Conservation (phyloP, 2,888 invertebrate genomes). For the Eristalis tenax region DNA sequence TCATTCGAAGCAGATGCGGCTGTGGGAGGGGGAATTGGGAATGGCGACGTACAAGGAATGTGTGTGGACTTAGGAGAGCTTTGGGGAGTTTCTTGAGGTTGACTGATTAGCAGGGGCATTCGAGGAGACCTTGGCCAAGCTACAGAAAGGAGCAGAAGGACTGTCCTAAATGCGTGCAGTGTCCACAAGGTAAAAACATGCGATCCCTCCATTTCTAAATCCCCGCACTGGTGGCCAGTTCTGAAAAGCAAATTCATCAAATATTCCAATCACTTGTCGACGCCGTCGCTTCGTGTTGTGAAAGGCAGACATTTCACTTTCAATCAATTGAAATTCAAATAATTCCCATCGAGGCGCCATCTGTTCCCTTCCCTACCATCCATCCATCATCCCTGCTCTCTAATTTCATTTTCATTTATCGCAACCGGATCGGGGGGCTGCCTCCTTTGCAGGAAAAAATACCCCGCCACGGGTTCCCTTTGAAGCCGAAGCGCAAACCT, state of each 20-base stretch:
- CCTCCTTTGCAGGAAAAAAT: neutral
- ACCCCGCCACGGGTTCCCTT: neutral
- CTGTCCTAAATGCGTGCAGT: no score
- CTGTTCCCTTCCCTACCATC: neutral
- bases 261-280: neutral
- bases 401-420: slow-evolving; percentile 3
- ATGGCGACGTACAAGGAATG: neutral
- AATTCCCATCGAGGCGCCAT: neutral
- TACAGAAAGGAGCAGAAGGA: no score
- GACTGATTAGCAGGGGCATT: no score
- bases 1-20: slow-evolving; percentile 15
- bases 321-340: neutral
- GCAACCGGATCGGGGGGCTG: neutral
- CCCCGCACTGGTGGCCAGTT: no score
- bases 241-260: neutral
- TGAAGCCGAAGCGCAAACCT: neutral
- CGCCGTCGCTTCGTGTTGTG: neutral
- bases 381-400: neutral
- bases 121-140: no score
- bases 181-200: no score
- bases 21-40: neutral
- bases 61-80: no score
- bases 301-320: neutral
- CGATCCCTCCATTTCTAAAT: neutral
- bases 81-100: no score